Conservation (phyloP, 2,797 vertebrate species). For the Clamator glandarius region DNA sequence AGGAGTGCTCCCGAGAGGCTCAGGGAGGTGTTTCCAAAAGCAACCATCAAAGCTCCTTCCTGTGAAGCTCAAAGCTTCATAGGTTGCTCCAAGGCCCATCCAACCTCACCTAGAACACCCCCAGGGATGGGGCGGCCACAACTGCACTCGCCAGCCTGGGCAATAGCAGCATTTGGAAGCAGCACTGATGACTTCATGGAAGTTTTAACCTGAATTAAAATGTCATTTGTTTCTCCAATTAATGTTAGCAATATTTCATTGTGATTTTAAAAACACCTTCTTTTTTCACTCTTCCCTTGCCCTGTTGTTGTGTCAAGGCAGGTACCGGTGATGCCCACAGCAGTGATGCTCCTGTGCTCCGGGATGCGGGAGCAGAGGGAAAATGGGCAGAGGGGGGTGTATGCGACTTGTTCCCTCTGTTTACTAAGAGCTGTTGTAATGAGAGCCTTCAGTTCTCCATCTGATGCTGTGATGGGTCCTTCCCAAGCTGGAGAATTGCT, state of each 20-base stretch:
- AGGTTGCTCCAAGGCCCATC: too few species aligned
- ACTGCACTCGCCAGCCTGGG: too few species aligned
- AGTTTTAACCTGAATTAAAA: neutral
- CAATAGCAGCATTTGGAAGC: neutral
- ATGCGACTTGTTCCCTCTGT: fast-evolving
- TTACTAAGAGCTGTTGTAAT: neutral
- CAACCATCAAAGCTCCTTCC: too few species aligned
- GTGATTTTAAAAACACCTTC: neutral
- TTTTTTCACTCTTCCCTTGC: neutral
- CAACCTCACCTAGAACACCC: too few species aligned
- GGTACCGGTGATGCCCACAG: neutral
- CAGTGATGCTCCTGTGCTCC: neutral
- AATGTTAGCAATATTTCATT: neutral
- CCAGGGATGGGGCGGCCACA: too few species aligned
- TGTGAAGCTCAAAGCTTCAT: too few species aligned
- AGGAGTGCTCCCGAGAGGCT: fast-evolving
- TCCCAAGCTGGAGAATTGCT: fast-evolving
- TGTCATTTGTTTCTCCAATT: neutral
- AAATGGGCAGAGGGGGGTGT: neutral
- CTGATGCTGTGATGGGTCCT: fast-evolving
- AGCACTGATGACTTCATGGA: neutral
- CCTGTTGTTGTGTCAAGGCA: neutral
- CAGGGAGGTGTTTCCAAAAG: too few species aligned
- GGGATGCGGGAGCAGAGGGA: neutral
- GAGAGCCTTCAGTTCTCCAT: neutral